Evolutionary conservation across 37 sponge, comb jelly and placozoan species (phyloP).

Genomic region (Geodia barretti): DNA sequence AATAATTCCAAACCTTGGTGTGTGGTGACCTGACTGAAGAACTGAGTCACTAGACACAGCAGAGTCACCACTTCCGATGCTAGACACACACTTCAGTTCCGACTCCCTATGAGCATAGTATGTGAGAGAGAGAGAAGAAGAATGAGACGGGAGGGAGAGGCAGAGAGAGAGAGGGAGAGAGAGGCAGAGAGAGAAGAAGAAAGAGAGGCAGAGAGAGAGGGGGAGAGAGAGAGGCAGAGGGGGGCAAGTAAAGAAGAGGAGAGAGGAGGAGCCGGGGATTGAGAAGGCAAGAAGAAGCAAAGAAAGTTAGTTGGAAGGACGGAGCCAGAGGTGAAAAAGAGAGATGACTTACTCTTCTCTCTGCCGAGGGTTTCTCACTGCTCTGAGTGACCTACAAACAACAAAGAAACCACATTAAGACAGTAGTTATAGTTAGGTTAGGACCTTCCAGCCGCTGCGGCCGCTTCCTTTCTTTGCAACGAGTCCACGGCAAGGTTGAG

Average conservation of each 20-base stretch:
- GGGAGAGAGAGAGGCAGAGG: neutral
- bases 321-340: neutral
- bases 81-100: constrained; percentile 27
- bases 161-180: neutral
- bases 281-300: neutral
- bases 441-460: neutral
- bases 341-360: neutral
- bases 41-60: constrained; percentile 67
- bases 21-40: constrained; percentile 46
- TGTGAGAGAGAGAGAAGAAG: neutral
- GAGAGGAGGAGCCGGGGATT: neutral
- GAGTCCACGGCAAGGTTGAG: constrained; percentile 12
- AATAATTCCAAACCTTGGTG: constrained; percentile 15
- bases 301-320: neutral
- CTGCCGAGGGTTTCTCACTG: neutral
- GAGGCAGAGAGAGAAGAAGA: neutral
- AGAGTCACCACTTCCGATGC: constrained; percentile 73
- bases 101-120: neutral
- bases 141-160: too few species aligned
- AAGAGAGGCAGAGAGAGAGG: neutral
- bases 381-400: neutral
- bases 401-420: neutral
- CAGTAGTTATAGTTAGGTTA: neutral
- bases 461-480: constrained; percentile 11
- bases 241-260: neutral